Base-by-base conservation (phyloP, 53 echinoderm and acorn worm genomes). In the Pentamera pediparva region DNA sequence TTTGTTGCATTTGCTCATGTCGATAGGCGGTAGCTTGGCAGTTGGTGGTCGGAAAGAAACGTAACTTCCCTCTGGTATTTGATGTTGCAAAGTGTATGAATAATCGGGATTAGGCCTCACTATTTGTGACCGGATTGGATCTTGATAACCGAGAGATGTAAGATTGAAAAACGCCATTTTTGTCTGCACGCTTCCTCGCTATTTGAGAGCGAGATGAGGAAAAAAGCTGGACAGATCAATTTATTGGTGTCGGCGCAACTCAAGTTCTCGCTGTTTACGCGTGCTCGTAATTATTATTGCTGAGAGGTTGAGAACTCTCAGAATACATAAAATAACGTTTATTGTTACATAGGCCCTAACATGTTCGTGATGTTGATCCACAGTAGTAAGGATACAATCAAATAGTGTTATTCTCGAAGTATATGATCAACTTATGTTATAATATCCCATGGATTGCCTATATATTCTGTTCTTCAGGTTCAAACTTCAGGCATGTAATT, bases 161-260 rank as follows among this genome's bases (percentile, higher is more conserved):
- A 98, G 75, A 40, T 98, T 88, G 62, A 98, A 98, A 59, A 86
- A 86, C 35, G 98, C 85, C 98, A 98, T 94, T 3, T 57, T 86
- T 27, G 32, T 25, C 9, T 18, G 2, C 4, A 13, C 27, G 32
- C 4, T 57, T 57, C 25, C 6, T 52, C 17, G 6, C 10, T 52
- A 52, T 20, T 15, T 25, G 4, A 21, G 6, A 25, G 11, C 17
- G 6, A 6, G 52, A 21, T 52, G 19, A 11, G 25, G 25, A 11
- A 20, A 52, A 20, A 52, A 52, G 25, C 6, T 15, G 52, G 4
- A 51, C 17, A 11, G 17, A 11, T 52, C 20, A 15, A 11, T 21
- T 52, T 7, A 11, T 52, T 6, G 52, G 52, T 52, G 6, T 52
- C 0, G 25, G 25, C 19, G 52, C 15, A 52, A 52, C 20, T 52